Evolutionary conservation across 2,113 vertebrate genomes (phyloP).

Genomic region (Pandion haliaetus): DNA sequence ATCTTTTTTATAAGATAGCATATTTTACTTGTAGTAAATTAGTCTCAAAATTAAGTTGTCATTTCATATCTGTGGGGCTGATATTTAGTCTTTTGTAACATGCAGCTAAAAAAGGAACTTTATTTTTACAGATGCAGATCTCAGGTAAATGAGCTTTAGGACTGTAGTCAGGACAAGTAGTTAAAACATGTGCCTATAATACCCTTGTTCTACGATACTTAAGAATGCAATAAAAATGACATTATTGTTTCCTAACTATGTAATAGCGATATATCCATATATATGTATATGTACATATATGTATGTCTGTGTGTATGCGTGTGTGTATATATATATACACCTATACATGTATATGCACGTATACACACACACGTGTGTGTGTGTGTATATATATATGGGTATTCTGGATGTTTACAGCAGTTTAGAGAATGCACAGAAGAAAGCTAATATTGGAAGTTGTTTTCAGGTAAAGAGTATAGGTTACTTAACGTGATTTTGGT

Average conservation of each 20-base stretch:
- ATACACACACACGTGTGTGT: background rate
- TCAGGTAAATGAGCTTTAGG: slow-evolving; percentile 75
- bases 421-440: background rate
- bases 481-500: background rate
- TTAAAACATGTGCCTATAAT: slow-evolving; percentile 64
- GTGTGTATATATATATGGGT: background rate
- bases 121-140: slow-evolving; percentile 71
- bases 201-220: background rate
- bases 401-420: slow-evolving; percentile 11
- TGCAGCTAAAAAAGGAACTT: slow-evolving; percentile 56
- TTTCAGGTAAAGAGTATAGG: background rate
- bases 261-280: background rate
- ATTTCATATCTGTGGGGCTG: slow-evolving; percentile 44
- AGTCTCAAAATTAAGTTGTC: slow-evolving; percentile 30
- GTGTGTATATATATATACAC: background rate
- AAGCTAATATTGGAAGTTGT: background rate
- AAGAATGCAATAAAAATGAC: slow-evolving; percentile 54
- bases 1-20: slow-evolving; percentile 45
- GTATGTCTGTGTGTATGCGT: background rate
- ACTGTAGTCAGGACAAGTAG: slow-evolving; percentile 22
- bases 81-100: slow-evolving; percentile 59
- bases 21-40: slow-evolving; percentile 56
- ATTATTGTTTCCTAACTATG: background rate
- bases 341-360: background rate
- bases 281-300: background rate